Percentiles rank a stretch among this genome's conserved stretches.
phyloP scores from a whole-genome alignment of 2,888 invertebrate genomes.

The Hecatera dysodea region DNA sequence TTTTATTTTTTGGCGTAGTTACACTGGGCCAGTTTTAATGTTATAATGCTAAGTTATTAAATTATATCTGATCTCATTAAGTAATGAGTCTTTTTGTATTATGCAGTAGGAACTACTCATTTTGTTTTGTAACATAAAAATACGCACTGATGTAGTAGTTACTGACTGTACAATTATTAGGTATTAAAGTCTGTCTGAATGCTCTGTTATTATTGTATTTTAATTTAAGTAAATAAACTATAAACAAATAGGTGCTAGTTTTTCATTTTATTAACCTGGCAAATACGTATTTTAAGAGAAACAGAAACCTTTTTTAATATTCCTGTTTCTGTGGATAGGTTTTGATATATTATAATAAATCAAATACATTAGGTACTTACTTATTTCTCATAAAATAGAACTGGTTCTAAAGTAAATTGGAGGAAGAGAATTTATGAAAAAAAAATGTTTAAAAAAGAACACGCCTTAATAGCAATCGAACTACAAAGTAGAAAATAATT shows the following conservation, averaged over 20 bases:
- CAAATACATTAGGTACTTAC: too few relatives aligned
- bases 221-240: background rate
- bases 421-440: too few relatives aligned
- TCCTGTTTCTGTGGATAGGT: too few relatives aligned
- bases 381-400: too few relatives aligned
- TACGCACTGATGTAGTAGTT: background rate
- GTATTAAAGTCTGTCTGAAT: too few relatives aligned
- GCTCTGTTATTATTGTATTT: background rate
- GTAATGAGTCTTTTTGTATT: background rate
- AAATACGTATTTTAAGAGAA: background rate
- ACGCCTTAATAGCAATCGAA: too few relatives aligned
- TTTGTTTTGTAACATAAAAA: background rate
- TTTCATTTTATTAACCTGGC: background rate
- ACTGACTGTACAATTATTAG: background rate
- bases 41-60: background rate
- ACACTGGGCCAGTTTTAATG: background rate
- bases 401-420: too few relatives aligned
- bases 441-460: too few relatives aligned
- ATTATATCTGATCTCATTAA: conserved; percentile 11
- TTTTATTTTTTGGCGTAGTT: background rate
- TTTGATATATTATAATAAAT: too few relatives aligned
- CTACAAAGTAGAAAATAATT: too few relatives aligned
- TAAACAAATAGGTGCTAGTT: background rate
- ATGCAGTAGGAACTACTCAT: background rate
- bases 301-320: too few relatives aligned